Evolutionary conservation across 2,888 invertebrate species (phyloP).

Genomic region (Schrankia costaestrigalis): DNA sequence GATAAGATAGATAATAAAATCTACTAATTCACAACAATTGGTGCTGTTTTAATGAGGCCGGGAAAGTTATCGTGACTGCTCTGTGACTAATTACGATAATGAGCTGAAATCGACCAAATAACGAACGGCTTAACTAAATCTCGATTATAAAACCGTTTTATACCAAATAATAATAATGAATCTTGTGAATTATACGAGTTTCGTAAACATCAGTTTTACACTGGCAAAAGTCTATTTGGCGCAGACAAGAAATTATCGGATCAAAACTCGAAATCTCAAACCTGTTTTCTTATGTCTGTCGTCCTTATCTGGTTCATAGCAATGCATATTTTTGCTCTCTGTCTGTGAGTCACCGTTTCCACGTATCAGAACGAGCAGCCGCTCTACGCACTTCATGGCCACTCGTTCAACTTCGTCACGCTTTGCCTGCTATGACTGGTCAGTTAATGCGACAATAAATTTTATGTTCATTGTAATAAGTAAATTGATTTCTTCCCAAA

Average conservation of each 20-base stretch:
- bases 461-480: conserved; percentile 67
- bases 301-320: conserved; percentile 55
- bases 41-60: conserved; percentile 5
- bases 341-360: conserved; percentile 76
- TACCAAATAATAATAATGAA: conserved; percentile 38
- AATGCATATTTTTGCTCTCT: conserved; percentile 58
- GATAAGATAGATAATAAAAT: conserved; percentile 56
- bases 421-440: conserved; percentile 69
- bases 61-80: conserved; percentile 27
- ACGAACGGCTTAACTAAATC: conserved; percentile 33
- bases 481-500: conserved; percentile 54
- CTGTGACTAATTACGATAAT: conserved; percentile 38
- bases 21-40: conserved; percentile 46
- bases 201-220: conserved; percentile 61
- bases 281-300: conserved; percentile 65
- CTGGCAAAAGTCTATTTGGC: conserved; percentile 66
- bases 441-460: conserved; percentile 72
- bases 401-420: conserved; percentile 77
- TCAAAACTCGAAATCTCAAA: conserved; percentile 79
- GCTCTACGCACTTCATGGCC: conserved; percentile 78
- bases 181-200: conserved; percentile 26
- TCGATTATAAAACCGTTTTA: conserved; percentile 34
- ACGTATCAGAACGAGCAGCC: conserved; percentile 66
- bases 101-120: conserved; percentile 31
- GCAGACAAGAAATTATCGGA: conserved; percentile 78